Evolutionary conservation across 2,888 invertebrate genomes (phyloP).

Genomic region (Pterostichus niger): DNA sequence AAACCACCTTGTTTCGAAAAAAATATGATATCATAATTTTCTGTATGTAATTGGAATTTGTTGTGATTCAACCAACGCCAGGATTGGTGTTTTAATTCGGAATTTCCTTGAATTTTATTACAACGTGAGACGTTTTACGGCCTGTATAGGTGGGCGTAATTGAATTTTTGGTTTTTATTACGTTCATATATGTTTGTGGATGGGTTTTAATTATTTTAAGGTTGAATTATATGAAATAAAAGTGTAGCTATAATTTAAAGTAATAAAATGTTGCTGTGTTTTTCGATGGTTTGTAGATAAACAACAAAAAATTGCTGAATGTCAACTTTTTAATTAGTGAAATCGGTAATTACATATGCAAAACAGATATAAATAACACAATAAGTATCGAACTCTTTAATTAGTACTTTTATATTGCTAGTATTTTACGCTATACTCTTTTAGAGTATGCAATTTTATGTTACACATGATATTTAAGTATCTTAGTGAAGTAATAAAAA

Average conservation of each 20-base stretch:
- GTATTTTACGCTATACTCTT: too few species aligned
- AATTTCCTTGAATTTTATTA: conserved; percentile 45
- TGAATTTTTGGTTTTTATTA: conserved; percentile 40
- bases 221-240: conserved; percentile 43
- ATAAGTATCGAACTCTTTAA: conserved; percentile 23
- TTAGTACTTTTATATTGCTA: neutral
- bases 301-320: conserved; percentile 11
- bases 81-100: conserved; percentile 28
- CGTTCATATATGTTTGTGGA: conserved; percentile 9
- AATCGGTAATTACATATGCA: conserved; percentile 35
- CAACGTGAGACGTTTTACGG: conserved; percentile 19
- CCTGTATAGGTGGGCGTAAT: conserved; percentile 26
- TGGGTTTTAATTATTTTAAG: conserved; percentile 47
- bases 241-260: conserved; percentile 27
- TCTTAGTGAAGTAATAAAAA: too few species aligned
- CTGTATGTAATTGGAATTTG: conserved; percentile 22
- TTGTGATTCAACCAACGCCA: conserved; percentile 16
- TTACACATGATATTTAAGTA: too few species aligned
- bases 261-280: conserved; percentile 43
- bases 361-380: conserved; percentile 2
- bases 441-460: too few species aligned
- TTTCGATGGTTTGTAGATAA: conserved; percentile 13
- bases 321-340: conserved; percentile 28
- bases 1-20: conserved; percentile 55
- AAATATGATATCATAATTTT: conserved; percentile 62